Conservation (phyloP, 2,797 vertebrate species). For the Oreochromis grahami region DNA sequence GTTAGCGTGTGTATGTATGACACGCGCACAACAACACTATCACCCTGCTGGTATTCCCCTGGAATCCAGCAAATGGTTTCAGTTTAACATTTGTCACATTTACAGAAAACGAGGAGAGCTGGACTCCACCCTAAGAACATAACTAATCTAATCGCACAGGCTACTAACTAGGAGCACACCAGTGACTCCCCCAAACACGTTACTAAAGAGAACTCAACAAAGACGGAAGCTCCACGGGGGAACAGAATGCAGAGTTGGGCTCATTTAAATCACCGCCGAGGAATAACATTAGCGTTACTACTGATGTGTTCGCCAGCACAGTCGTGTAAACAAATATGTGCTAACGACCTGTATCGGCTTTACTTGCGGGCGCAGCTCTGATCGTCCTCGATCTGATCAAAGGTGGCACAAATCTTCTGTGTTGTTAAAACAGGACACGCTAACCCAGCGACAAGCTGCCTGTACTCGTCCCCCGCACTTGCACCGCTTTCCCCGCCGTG, state of each 20-base stretch:
- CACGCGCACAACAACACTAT: background rate
- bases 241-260: background rate
- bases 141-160: background rate
- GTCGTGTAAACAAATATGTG: background rate
- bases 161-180: background rate
- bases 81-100: background rate
- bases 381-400: background rate
- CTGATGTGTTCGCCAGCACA: background rate
- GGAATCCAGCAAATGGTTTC: background rate
- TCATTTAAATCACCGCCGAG: background rate
- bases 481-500: background rate
- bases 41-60: slow-evolving; percentile 20
- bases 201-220: background rate
- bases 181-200: background rate
- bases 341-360: background rate
- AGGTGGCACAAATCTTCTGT: background rate
- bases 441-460: background rate
- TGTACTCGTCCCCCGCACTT: background rate
- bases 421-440: background rate
- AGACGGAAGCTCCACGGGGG: background rate
- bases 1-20: background rate
- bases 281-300: background rate
- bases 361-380: background rate
- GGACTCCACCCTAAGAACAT: background rate
- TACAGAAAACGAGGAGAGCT: background rate